A percentile compares a stretch with the other conserved stretches of the same genome.
phyloP scores from a whole-genome alignment of 2,113 vertebrate genomes.

The Cololabis saira region DNA sequence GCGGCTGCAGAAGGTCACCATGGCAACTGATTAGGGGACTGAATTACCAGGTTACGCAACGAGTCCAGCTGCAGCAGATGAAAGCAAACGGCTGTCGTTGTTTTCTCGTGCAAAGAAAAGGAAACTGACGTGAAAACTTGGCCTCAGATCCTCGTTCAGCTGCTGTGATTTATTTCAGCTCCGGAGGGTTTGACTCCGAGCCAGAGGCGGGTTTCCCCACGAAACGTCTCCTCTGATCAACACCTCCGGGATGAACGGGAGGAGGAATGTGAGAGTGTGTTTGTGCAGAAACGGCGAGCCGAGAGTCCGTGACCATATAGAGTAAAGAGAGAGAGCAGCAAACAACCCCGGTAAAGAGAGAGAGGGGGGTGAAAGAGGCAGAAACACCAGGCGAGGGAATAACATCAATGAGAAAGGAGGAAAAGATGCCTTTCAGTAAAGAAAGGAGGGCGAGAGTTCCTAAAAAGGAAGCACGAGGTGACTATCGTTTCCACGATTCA shows the following conservation, averaged over 20 bases:
- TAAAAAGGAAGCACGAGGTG: constrained; percentile 46
- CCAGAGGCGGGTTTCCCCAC: too few species aligned
- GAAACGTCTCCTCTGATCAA: too few species aligned
- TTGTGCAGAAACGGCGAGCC: constrained; percentile 8
- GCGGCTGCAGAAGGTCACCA: background rate
- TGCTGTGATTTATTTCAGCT: too few species aligned
- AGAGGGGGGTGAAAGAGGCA: background rate
- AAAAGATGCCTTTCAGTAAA: background rate
- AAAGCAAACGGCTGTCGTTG: fast-evolving
- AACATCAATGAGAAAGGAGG: background rate
- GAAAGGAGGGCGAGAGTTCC: background rate
- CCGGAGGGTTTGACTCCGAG: too few species aligned
- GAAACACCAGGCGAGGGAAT: background rate
- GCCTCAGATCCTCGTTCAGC: too few species aligned
- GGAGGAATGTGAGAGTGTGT: constrained; percentile 1
- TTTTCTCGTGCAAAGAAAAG: too few species aligned
- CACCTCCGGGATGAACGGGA: too few species aligned
- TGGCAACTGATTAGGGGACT: background rate
- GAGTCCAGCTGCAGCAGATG: fast-evolving
- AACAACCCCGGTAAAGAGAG: background rate
- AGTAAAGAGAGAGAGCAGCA: constrained; percentile 3
- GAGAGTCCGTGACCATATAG: constrained; percentile 61
- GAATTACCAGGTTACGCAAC: background rate
- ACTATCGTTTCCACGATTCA: constrained; percentile 34
- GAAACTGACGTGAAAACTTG: too few species aligned